Conservation (phyloP, 2,888 invertebrate species). For the Drosophila paranaensis region DNA sequence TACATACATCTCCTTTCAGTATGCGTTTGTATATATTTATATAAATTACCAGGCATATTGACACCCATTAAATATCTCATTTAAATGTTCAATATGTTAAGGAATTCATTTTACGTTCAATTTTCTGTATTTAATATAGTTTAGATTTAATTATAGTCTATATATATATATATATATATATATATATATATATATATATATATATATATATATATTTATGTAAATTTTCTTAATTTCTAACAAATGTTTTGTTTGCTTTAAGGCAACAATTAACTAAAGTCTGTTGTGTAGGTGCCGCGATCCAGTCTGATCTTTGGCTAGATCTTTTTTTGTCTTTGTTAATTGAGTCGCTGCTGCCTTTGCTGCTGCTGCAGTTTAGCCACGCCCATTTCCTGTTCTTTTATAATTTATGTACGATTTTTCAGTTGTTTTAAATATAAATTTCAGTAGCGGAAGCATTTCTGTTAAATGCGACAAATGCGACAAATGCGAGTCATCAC, state of each 20-base stretch:
- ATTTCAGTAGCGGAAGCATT: slow-evolving; percentile 65
- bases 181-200: too few species aligned
- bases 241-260: slow-evolving; percentile 30
- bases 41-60: too few species aligned
- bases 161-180: not conserved
- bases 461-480: slow-evolving; percentile 46
- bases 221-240: not conserved
- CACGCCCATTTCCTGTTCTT: slow-evolving; percentile 69
- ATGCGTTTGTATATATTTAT: too few species aligned
- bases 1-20: too few species aligned
- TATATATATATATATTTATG: not conserved
- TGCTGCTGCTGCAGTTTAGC: slow-evolving; percentile 14
- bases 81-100: not conserved
- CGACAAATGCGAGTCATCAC: slow-evolving; percentile 26
- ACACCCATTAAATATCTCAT: too few species aligned
- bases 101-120: not conserved
- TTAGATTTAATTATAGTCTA: not conserved
- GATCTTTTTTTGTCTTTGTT: not conserved
- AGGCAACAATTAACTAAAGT: slow-evolving; percentile 48
- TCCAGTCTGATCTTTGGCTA: slow-evolving; percentile 49
- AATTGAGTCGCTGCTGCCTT: slow-evolving; percentile 38
- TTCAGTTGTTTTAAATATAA: slow-evolving; percentile 36
- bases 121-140: not conserved
- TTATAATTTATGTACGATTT: slow-evolving; percentile 47
- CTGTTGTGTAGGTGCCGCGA: slow-evolving; percentile 36